phyloP scores from a whole-genome alignment of 2,888 invertebrate species.

The Drosophila prostipennis region DNA sequence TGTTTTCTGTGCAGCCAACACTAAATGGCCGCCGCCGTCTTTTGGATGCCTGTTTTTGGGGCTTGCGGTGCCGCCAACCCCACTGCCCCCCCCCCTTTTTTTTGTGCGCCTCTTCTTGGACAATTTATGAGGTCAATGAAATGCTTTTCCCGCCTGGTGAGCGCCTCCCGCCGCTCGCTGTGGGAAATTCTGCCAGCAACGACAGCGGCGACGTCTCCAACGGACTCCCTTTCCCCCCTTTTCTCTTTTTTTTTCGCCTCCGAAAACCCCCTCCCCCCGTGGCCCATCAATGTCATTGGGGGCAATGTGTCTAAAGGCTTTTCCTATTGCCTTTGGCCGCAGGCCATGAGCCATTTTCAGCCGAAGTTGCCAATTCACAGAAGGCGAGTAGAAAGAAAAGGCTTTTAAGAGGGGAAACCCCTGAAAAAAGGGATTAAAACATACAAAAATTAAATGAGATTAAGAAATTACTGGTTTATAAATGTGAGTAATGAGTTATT shows the following conservation, averaged over 20 bases:
- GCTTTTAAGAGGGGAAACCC: not conserved
- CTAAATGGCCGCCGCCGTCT: slow-evolving; percentile 53
- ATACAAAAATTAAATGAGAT: not conserved
- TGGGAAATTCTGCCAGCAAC: slow-evolving; percentile 58
- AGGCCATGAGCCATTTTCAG: slow-evolving; percentile 25
- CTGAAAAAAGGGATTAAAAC: not conserved
- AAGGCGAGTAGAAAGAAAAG: not conserved
- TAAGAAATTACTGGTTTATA: not conserved
- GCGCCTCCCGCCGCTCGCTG: slow-evolving; percentile 29
- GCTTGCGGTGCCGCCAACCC: slow-evolving; percentile 28
- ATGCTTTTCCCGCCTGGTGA: slow-evolving; percentile 52
- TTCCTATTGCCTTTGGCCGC: slow-evolving; percentile 28
- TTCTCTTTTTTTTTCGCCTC: no score
- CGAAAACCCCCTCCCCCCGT: not conserved
- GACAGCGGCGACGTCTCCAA: slow-evolving; percentile 67
- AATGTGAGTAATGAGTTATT: not conserved
- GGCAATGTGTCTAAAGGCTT: slow-evolving; percentile 49
- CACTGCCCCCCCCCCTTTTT: not conserved
- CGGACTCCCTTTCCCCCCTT: slow-evolving; percentile 12
- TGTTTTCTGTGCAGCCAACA: slow-evolving; percentile 5
- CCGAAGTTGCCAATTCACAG: slow-evolving; percentile 13
- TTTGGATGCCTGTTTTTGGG: slow-evolving; percentile 58
- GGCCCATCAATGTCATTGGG: slow-evolving; percentile 63
- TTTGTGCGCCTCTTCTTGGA: slow-evolving; percentile 26
- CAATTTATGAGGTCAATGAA: slow-evolving; percentile 78